A percentile compares a stretch with the other conserved stretches of the same genome.
These are phyloP conservation scores for Rutilus rutilus DNA, from an alignment of 2,113 vertebrate genomes.

Conservation along the genomic window DNA sequence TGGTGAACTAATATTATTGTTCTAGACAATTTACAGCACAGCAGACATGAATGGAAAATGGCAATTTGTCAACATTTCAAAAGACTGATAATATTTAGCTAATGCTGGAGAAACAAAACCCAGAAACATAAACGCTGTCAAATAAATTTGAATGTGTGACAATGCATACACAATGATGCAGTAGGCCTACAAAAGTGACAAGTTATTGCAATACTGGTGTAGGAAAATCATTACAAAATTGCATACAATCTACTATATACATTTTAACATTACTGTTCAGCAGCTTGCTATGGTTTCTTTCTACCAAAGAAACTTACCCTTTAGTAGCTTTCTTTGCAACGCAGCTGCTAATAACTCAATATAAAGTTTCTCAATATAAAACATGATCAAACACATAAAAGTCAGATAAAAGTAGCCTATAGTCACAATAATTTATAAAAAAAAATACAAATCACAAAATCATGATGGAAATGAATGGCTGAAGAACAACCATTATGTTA, in stretches of 20 bases:
- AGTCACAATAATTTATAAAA: neutral
- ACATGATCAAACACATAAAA: neutral
- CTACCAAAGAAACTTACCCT: neutral
- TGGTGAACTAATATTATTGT: neutral
- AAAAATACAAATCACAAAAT: neutral
- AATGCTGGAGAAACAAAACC: neutral
- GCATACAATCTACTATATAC: neutral
- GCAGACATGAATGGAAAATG: neutral
- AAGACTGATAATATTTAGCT: neutral
- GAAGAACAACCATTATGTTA: neutral
- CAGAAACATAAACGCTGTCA: neutral
- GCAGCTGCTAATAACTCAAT: neutral
- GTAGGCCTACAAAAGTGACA: too few relatives aligned
- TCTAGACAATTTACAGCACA: neutral
- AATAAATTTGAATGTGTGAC: too few relatives aligned
- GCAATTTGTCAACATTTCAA: neutral
- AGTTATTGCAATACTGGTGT: too few relatives aligned
- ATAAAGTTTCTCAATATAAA: neutral
- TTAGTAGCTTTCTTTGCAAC: too few relatives aligned
- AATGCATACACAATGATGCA: too few relatives aligned
- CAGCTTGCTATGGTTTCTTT: neutral
- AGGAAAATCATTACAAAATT: neutral
- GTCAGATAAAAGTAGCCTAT: neutral
- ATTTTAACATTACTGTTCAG: too few relatives aligned
- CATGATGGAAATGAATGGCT: neutral